Conservation (phyloP, 2,113 vertebrate species). For the Lophochroa leadbeateri region DNA sequence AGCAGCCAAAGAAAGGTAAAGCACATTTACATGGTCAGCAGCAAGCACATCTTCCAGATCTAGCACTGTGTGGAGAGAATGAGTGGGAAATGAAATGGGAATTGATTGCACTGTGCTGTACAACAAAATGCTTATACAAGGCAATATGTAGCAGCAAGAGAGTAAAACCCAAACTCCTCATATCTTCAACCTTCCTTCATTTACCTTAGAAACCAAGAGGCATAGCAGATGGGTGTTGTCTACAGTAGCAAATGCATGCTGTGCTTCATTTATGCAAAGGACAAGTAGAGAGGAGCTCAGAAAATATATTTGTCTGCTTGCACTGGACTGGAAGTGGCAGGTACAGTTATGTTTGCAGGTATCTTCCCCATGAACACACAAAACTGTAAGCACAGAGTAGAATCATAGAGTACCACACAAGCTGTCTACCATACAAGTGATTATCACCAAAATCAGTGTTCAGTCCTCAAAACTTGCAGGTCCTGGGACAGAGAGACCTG, state of each 20-base stretch:
- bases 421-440: fast-evolving
- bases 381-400: background rate
- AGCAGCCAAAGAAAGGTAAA: background rate
- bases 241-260: background rate
- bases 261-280: background rate
- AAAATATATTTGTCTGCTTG: background rate
- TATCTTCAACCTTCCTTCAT: background rate
- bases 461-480: too few species aligned
- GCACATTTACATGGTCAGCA: fast-evolving
- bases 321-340: background rate
- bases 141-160: background rate
- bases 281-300: background rate
- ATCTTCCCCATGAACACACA: too few species aligned
- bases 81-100: fast-evolving
- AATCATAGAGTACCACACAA: background rate
- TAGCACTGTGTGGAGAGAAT: fast-evolving
- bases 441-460: background rate
- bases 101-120: background rate
- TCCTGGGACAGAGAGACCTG: background rate
- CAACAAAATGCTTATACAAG: background rate
- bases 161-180: background rate
- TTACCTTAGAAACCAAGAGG: background rate
- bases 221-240: background rate
- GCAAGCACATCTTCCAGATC: fast-evolving
- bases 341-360: background rate